Base-by-base conservation (phyloP, 2,888 invertebrate genomes). In the Parapristionchus giblindavisi region DNA sequence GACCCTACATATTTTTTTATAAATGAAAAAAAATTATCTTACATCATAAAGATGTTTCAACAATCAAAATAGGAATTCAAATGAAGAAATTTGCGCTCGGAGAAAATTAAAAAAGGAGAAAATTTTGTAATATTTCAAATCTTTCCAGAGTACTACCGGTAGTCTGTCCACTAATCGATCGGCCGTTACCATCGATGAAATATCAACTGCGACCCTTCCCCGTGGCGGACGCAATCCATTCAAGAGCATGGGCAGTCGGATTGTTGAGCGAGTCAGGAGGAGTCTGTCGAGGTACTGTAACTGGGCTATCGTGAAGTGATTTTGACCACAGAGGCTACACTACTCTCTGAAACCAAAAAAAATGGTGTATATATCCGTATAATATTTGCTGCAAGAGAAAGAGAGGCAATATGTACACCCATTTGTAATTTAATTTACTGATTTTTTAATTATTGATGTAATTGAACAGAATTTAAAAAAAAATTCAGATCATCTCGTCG, bases 221-320 rank as follows among this genome's bases (percentile, higher is more conserved):
- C 76, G 83, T 54, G 83, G 83, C 38, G 83, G 84, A n/a, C 63
- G 83, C 21, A 83, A 83, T 73, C 83, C 83, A 48, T 83, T 83
- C 78, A 83, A 83, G 66, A 81, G 77, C 29, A 82, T 82, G 84
- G 84, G 84, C 11, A 72, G 80, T 14, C 77, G 77, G 27, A 56
- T 83, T 21, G 83, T 83, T 24, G 83, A 83, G 24, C 73, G 80
- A 32, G 83, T 83, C 27, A 75, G 83, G 21, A 78, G 83, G 38
- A 80, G 79, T 51, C 75, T 83, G 8, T 52, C 54, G 2, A 73
- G 73, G 73, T 71, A n/a, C n/a, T n/a, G n/a, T n/a, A n/a, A 54
- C n/a, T 43, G 43, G 43, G 8, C 17, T 14, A 17, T 14, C 17
- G 43, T 43, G 8, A 17, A 43, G 17, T 14, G 17, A 14, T 43